Evolutionary conservation across 2,113 vertebrate species (phyloP).

Genomic region (Morone saxatilis): DNA sequence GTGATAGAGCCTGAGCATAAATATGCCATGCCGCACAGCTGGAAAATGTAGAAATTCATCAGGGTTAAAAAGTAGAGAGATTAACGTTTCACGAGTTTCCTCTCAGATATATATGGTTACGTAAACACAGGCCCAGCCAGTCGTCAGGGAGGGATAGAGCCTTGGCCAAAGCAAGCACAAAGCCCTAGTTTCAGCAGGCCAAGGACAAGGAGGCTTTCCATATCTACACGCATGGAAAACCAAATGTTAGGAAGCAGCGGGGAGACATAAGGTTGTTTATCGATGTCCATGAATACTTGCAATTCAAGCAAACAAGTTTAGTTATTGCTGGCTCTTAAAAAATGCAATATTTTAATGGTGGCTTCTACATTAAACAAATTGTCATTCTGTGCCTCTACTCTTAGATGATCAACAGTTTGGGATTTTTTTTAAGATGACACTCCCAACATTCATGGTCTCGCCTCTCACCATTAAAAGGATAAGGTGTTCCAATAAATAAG

Average conservation of each 20-base stretch:
- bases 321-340: constrained; percentile 29
- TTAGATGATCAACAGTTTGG: neutral
- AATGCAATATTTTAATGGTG: constrained; percentile 38
- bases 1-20: constrained; percentile 77
- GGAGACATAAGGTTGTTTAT: constrained; percentile 68
- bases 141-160: constrained; percentile 68
- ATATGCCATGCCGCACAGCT: constrained; percentile 82
- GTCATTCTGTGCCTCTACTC: constrained; percentile 8
- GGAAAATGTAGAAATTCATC: constrained; percentile 84
- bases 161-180: constrained; percentile 82
- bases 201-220: constrained; percentile 77
- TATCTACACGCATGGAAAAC: constrained; percentile 76
- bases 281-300: constrained; percentile 65
- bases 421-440: constrained; percentile 27
- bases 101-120: constrained; percentile 82
- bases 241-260: constrained; percentile 60
- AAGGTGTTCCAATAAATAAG: constrained; percentile 46
- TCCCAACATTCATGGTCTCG: constrained; percentile 24
- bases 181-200: constrained; percentile 72
- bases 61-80: constrained; percentile 81
- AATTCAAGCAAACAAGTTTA: constrained; percentile 58
- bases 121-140: constrained; percentile 78
- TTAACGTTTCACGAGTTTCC: constrained; percentile 83
- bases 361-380: constrained; percentile 40
- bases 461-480: constrained; percentile 39